phyloP scores from a whole-genome alignment of 2,888 invertebrate species.

The Cacoxenus indagator region DNA sequence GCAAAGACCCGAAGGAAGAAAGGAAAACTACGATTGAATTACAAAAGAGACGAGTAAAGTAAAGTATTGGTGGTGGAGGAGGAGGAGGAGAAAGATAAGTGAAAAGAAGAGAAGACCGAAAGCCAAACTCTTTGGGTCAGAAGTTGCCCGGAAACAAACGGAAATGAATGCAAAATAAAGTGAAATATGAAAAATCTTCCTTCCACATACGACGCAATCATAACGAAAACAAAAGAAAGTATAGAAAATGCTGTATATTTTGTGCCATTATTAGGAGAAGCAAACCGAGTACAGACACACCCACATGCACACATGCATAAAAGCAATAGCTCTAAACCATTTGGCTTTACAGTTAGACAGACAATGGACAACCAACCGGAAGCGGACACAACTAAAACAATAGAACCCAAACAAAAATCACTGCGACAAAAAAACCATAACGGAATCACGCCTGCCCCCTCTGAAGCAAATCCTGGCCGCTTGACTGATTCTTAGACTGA shows the following conservation, averaged over 20 bases:
- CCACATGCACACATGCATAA: neutral
- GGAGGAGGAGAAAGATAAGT: constrained; percentile 27
- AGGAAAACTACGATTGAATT: constrained; percentile 6
- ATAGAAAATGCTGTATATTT: constrained; percentile 54
- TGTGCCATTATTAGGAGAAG: constrained; percentile 51
- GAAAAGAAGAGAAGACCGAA: constrained; percentile 7
- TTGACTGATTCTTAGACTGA: neutral
- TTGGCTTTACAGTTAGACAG: neutral
- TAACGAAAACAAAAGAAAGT: neutral
- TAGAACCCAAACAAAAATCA: neutral
- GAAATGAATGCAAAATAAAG: neutral
- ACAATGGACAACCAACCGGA: neutral
- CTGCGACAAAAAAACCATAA: too few species aligned
- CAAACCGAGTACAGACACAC: constrained; percentile 24
- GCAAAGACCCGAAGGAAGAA: neutral
- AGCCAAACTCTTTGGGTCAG: constrained; percentile 2
- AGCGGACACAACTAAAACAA: neutral
- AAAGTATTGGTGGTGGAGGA: constrained; percentile 30
- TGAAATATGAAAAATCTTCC: constrained; percentile 7
- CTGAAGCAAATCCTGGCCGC: too few species aligned
- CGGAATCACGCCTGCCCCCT: too few species aligned
- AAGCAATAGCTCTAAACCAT: neutral
- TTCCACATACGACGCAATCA: constrained; percentile 1
- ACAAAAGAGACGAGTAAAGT: constrained; percentile 17
- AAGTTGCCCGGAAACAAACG: constrained; percentile 18